Evolutionary conservation across 2,888 invertebrate genomes (phyloP).

Genomic region (Athrips mouffetella): DNA sequence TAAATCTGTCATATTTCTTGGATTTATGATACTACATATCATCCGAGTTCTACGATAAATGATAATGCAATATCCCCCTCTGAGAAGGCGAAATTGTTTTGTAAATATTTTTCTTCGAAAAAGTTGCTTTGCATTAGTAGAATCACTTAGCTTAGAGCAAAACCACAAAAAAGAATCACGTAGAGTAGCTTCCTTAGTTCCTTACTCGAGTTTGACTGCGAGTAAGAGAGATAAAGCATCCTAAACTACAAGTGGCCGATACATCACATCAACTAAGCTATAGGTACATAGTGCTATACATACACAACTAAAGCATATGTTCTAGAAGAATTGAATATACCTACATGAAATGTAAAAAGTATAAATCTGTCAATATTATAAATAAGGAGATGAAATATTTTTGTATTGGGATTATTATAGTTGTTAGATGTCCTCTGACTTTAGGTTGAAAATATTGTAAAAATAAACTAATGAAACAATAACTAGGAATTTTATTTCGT

Average conservation of each 20-base stretch:
- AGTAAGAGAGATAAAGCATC: not conserved
- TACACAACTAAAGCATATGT: constrained; percentile 27
- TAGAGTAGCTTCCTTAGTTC: too few species aligned
- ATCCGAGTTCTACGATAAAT: too few species aligned
- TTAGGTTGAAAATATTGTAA: constrained; percentile 70
- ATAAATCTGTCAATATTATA: constrained; percentile 65
- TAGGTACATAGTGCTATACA: constrained; percentile 30
- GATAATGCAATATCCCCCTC: too few species aligned
- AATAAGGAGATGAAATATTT: constrained; percentile 74
- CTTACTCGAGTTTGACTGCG: not conserved
- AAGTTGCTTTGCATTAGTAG: too few species aligned
- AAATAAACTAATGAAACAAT: constrained; percentile 60
- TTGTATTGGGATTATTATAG: constrained; percentile 75
- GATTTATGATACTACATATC: too few species aligned
- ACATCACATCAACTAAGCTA: constrained; percentile 55
- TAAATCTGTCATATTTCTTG: too few species aligned
- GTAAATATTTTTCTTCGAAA: too few species aligned
- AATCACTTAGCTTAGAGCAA: too few species aligned
- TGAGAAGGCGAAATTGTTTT: too few species aligned
- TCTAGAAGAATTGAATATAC: constrained; percentile 40
- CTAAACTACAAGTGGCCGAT: not conserved
- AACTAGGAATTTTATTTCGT: constrained; percentile 19
- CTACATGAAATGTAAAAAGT: constrained; percentile 55
- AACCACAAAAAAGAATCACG: too few species aligned
- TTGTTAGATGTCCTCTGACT: constrained; percentile 61